Evolutionary conservation across 2,113 vertebrate species (phyloP).

Genomic region (Ammodytes dubius): DNA sequence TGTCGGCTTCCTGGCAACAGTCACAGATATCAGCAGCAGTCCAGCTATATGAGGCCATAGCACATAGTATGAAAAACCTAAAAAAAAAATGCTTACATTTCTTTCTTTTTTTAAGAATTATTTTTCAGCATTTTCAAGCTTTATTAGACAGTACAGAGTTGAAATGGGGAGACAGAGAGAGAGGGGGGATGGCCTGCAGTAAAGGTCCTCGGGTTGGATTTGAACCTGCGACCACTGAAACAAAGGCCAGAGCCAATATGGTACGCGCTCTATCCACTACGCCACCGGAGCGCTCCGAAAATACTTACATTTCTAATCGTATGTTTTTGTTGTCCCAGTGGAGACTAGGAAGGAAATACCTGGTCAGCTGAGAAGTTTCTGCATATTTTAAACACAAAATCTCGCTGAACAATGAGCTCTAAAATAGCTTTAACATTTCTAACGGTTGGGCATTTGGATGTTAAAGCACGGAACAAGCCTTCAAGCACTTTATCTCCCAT

Average conservation of each 20-base stretch:
- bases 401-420: not conserved
- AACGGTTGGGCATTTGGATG: not conserved
- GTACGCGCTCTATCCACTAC: too few species aligned
- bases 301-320: not conserved
- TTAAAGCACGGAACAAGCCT: not conserved
- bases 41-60: not conserved
- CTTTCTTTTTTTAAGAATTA: too few species aligned
- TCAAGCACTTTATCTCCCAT: not conserved
- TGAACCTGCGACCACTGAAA: too few species aligned
- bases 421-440: not conserved
- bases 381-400: not conserved
- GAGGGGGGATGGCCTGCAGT: too few species aligned
- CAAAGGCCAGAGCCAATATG: too few species aligned
- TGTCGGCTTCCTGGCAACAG: conserved; percentile 34
- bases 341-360: not conserved
- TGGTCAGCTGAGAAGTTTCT: not conserved
- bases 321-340: not conserved
- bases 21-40: conserved; percentile 28
- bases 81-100: too few species aligned
- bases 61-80: conserved; percentile 1
- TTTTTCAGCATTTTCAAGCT: too few species aligned
- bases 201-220: too few species aligned
- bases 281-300: not conserved
- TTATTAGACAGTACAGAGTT: too few species aligned
- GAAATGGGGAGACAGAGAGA: too few species aligned